Percentiles rank a stretch among this genome's conserved stretches.
Evolutionary conservation across 35 echinoderm and acorn worm species (phyloP).

Genomic region (Ptychodera flava): DNA sequence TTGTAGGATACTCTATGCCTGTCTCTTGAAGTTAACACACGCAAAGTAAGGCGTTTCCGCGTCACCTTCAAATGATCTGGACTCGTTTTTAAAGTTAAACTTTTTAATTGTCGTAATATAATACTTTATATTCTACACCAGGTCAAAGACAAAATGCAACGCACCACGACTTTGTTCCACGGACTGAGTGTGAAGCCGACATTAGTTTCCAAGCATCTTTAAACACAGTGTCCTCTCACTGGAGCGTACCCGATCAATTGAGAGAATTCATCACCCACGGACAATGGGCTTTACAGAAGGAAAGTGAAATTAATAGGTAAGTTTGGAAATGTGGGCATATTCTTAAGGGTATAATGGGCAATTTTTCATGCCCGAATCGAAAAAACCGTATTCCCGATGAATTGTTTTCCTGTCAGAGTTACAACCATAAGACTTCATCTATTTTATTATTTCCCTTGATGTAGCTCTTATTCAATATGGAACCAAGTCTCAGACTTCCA

Average conservation of each 20-base stretch:
- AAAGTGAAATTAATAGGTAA: background rate
- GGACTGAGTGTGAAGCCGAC: background rate
- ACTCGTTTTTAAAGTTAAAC: too few species aligned
- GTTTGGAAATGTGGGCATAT: background rate
- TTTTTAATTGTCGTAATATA: too few species aligned
- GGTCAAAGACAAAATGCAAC: background rate
- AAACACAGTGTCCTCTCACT: background rate
- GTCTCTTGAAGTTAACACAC: too few species aligned
- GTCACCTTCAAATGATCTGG: too few species aligned
- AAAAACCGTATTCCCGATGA: too few species aligned
- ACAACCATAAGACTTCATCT: background rate
- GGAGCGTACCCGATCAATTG: background rate
- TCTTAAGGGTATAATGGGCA: too few species aligned
- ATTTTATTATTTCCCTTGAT: slow-evolving; percentile 5
- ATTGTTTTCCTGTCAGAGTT: background rate
- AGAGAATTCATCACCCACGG: background rate
- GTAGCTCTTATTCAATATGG: slow-evolving; percentile 3
- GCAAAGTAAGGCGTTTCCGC: too few species aligned
- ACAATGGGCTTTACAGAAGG: background rate
- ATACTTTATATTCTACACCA: too few species aligned
- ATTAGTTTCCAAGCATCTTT: background rate
- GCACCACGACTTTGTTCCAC: background rate
- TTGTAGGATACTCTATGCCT: too few species aligned
- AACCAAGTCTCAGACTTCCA: slow-evolving; percentile 22
- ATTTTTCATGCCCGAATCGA: too few species aligned